Percentiles rank a stretch among this genome's conserved stretches.
phyloP scores from a whole-genome alignment of 2,888 invertebrate genomes.

The Cantharis lateralis region DNA sequence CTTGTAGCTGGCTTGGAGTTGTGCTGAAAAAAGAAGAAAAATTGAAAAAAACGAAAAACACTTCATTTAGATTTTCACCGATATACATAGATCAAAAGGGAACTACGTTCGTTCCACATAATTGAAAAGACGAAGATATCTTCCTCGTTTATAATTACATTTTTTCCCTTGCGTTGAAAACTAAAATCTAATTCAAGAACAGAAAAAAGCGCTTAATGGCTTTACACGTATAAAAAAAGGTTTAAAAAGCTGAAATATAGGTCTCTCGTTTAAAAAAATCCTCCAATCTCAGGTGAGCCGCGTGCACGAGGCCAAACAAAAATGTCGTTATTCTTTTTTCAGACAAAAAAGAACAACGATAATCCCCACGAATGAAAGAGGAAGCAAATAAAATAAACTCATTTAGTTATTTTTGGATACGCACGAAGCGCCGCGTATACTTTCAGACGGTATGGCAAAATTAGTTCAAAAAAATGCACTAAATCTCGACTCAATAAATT shows the following conservation, averaged over 20 bases:
- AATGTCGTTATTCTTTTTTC: background rate
- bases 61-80: background rate
- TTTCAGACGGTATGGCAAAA: slow-evolving; percentile 16
- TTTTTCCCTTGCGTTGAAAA: background rate
- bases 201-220: background rate
- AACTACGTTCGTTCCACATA: background rate
- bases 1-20: slow-evolving; percentile 71
- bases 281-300: background rate
- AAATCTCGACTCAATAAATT: background rate
- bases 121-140: background rate
- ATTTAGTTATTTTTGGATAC: slow-evolving; percentile 13
- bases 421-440: slow-evolving; percentile 8
- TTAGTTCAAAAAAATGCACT: background rate
- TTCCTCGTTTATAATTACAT: background rate
- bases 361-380: background rate
- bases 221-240: background rate
- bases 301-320: background rate
- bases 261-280: background rate
- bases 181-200: background rate
- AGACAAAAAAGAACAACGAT: background rate
- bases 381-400: slow-evolving; percentile 7
- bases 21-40: slow-evolving; percentile 61
- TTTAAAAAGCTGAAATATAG: background rate
- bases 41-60: background rate
- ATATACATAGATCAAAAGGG: background rate